Evolutionary conservation across 2,888 invertebrate genomes (phyloP).

Genomic region (Allolobophora icterica): DNA sequence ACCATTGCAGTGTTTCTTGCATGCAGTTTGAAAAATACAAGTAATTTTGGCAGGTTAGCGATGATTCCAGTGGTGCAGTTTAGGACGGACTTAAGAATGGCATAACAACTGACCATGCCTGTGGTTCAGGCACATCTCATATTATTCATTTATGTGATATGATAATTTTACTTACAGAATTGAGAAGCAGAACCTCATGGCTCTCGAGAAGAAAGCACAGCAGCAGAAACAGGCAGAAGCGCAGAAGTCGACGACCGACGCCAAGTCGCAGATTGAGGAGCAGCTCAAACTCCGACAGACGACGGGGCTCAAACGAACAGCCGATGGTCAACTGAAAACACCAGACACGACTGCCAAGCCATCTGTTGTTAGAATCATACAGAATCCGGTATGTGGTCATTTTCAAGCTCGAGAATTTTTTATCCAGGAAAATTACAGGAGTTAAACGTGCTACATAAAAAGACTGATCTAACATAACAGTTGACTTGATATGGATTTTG

Average conservation of each 20-base stretch:
- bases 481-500: neutral
- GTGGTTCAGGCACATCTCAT: no score
- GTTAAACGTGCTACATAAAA: no score
- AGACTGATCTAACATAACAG: neutral
- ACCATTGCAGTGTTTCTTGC: no score
- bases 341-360: neutral
- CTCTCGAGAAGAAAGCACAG: conserved; percentile 63
- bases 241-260: conserved; percentile 59
- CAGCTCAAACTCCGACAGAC: conserved; percentile 86
- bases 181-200: conserved; percentile 63
- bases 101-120: no score
- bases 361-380: neutral
- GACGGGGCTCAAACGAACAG: conserved; percentile 65
- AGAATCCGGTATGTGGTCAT: neutral
- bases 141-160: no score
- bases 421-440: no score
- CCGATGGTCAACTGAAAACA: conserved; percentile 34
- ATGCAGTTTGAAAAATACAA: no score
- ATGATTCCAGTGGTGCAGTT: no score
- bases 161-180: neutral
- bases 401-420: no score
- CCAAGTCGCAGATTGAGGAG: conserved; percentile 84
- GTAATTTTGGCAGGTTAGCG: no score
- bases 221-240: conserved; percentile 43
- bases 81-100: no score